A percentile compares a stretch with the other conserved stretches of the same genome.
Conservation (phyloP, 2,888 invertebrate species). For the Petrolisthes manimaculis region DNA sequence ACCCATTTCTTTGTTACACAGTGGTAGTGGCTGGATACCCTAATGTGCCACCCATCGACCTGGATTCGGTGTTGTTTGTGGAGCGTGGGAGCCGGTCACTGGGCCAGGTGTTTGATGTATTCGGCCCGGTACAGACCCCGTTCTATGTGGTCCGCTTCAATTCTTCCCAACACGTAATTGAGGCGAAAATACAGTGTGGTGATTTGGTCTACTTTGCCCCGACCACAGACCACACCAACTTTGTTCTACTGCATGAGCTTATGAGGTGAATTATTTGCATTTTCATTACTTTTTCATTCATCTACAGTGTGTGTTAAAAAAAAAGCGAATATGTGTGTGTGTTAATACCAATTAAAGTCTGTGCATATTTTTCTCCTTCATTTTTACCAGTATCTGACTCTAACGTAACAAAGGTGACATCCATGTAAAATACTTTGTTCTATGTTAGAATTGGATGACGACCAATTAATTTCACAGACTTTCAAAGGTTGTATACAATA, state of each 20-base stretch:
- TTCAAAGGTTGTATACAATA: no score
- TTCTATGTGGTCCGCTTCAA: slow-evolving; percentile 93
- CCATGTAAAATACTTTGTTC: no score
- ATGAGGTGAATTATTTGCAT: slow-evolving; percentile 66
- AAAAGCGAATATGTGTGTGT: background rate
- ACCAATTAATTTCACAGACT: no score
- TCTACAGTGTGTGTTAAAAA: background rate
- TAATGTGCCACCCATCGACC: slow-evolving; percentile 82
- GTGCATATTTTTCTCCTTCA: no score
- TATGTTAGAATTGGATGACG: no score
- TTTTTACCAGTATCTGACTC: no score
- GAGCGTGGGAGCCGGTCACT: slow-evolving; percentile 82
- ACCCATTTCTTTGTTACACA: slow-evolving; percentile 68
- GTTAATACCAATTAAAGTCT: background rate
- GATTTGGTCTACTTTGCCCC: slow-evolving; percentile 87
- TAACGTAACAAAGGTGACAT: no score
- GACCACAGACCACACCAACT: slow-evolving; percentile 77
- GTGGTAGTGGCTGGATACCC: slow-evolving; percentile 82
- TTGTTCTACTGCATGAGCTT: slow-evolving; percentile 67
- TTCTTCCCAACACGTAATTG: slow-evolving; percentile 80
- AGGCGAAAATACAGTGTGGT: slow-evolving; percentile 78
- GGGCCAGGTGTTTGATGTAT: slow-evolving; percentile 89
- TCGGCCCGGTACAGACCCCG: slow-evolving; percentile 88
- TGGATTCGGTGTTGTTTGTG: slow-evolving; percentile 89
- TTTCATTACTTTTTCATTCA: background rate